Evolutionary conservation across 37 sponge, comb jelly and placozoan genomes (phyloP), one percentile per base, ranked within the genome.

Genomic region (Oopsacas minuta): DNA sequence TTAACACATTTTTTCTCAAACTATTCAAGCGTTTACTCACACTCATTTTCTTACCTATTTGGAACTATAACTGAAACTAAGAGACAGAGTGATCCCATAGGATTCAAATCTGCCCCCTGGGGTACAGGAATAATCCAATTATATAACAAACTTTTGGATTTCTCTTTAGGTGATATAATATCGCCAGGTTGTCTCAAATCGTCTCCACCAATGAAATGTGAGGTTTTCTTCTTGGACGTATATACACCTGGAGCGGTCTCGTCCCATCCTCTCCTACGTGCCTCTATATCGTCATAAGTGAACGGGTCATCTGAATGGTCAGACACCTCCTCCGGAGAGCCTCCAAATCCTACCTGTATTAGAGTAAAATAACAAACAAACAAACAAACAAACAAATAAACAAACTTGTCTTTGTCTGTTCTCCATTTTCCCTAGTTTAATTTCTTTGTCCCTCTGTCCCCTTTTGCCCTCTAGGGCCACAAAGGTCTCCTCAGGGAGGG

Each of bases 271-370:
- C 75, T 25, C 30, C 75, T 3, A 25, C 75, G 20, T 7, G 75
- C 75, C 22, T 61, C 75, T 61, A 61, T 61, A 34, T 61, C 75
- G 75, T 61, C 75, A 61, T 61, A 61, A n/a, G 30, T 61, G 75
- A 61, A 61, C 28, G 75, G 75, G 30, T 61, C 75, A 61, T 61
- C 75, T 61, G 75, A 61, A 32, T 61, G 75, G 75, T 61, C 75
- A 12, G 75, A 61, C 22, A 32, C 7, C 75, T 61, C 75, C 75
- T 61, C 75, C 28, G 20, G 20, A 10, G 28, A 5, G 1, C 75
- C 75, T 61, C 75, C 75, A 3, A n/a, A n/a, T 3, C 28, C 75
- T 12, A 61, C 5, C 75, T 61, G 30, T 3, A 32, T 3, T 20
- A 32, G 5, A 34, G 75, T 61, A 34, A 5, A 61, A 3, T 20